A percentile compares a stretch with the other conserved stretches of the same genome.
phyloP scores from a whole-genome alignment of 2,888 invertebrate genomes.

The Spatulosminthurus flaviceps region DNA sequence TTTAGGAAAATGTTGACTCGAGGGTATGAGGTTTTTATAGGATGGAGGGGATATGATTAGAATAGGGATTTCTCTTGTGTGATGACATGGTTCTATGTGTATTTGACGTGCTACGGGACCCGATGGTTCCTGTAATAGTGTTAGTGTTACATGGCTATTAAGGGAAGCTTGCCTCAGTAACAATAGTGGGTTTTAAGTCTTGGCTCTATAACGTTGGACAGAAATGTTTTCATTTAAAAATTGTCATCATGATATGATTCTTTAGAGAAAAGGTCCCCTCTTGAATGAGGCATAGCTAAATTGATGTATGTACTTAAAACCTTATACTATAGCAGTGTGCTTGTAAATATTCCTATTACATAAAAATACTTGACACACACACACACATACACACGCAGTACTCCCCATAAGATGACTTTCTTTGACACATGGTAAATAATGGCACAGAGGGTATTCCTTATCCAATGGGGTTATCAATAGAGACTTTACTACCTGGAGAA shows the following conservation, averaged over 20 bases:
- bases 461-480: constrained; percentile 51
- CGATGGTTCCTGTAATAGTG: neutral
- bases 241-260: constrained; percentile 45
- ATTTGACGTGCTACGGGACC: neutral
- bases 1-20: neutral
- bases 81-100: neutral
- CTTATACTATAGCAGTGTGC: neutral
- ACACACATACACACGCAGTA: neutral
- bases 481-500: constrained; percentile 42
- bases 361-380: neutral
- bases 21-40: neutral
- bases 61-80: neutral
- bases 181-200: neutral
- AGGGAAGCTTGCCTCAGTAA: neutral
- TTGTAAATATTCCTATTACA: neutral
- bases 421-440: constrained; percentile 48
- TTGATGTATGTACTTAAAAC: neutral
- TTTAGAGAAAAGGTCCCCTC: constrained; percentile 30
- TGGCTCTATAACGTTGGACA: constrained; percentile 3
- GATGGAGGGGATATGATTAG: neutral
- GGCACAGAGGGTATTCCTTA: constrained; percentile 47
- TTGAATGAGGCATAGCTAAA: constrained; percentile 26
- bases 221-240: constrained; percentile 40
- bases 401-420: constrained; percentile 42
- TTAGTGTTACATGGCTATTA: constrained; percentile 18